Evolutionary conservation across 2,888 invertebrate genomes (phyloP).

Genomic region (Biston betularia): DNA sequence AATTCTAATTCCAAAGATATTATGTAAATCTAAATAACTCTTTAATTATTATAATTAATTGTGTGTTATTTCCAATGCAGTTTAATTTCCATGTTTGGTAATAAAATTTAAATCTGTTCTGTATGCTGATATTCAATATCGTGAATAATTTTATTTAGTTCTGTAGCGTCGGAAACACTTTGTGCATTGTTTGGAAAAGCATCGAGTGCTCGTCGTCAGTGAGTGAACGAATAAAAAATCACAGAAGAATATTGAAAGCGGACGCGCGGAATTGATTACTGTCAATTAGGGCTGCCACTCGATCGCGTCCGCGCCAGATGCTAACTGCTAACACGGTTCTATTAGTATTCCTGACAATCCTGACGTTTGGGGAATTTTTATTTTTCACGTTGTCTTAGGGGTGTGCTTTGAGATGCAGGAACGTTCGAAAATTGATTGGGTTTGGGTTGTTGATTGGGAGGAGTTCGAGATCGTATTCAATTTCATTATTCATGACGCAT

Average conservation of each 20-base stretch:
- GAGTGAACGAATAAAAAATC: constrained; percentile 68
- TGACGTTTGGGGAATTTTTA: constrained; percentile 41
- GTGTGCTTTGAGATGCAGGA: constrained; percentile 33
- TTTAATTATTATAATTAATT: too few relatives aligned
- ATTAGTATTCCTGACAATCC: constrained; percentile 53
- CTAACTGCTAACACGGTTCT: constrained; percentile 66
- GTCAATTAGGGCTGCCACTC: constrained; percentile 80
- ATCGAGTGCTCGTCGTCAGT: constrained; percentile 32
- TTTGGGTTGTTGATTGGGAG: constrained; percentile 20
- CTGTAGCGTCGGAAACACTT: not conserved
- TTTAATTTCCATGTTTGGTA: too few relatives aligned
- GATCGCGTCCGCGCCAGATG: constrained; percentile 75
- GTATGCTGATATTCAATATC: too few relatives aligned
- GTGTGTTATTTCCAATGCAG: too few relatives aligned
- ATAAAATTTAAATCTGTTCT: too few relatives aligned
- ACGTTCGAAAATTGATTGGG: constrained; percentile 38
- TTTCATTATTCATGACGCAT: constrained; percentile 47
- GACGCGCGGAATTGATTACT: constrained; percentile 83
- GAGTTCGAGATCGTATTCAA: constrained; percentile 12
- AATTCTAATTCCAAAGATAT: too few relatives aligned
- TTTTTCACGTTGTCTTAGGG: constrained; percentile 43
- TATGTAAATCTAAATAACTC: too few relatives aligned
- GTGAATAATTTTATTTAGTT: not conserved
- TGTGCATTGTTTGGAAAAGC: constrained; percentile 7
- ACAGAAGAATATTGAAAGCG: constrained; percentile 83